Conservation (phyloP, 53 echinoderm and acorn worm species). For the Antedon mediterranea region DNA sequence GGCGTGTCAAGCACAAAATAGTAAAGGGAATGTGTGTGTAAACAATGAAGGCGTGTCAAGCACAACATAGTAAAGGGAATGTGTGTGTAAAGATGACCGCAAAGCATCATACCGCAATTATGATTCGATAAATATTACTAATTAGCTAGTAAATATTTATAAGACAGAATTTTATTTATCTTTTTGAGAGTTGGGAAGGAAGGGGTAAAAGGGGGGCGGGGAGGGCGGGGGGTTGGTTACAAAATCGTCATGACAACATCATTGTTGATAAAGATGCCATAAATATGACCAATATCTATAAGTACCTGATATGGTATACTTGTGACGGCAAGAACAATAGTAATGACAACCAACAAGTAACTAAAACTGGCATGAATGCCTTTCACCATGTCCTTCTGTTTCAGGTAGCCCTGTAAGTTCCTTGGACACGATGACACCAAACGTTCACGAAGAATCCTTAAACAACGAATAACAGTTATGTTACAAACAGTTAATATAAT, state of each 20-base stretch:
- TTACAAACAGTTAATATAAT: constrained; percentile 54
- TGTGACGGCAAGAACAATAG: constrained; percentile 47
- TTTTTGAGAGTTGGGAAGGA: too few relatives aligned
- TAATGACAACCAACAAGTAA: constrained; percentile 73
- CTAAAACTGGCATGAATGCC: constrained; percentile 89
- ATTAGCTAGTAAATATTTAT: too few relatives aligned
- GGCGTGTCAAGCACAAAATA: too few relatives aligned
- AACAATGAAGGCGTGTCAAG: too few relatives aligned
- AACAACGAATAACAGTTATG: constrained; percentile 55
- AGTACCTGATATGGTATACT: constrained; percentile 84
- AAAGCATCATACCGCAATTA: too few relatives aligned
- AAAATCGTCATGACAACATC: neutral
- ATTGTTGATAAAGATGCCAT: neutral
- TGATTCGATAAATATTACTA: neutral
- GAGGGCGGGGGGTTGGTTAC: too few relatives aligned
- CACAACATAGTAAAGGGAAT: too few relatives aligned
- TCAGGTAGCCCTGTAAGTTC: constrained; percentile 69
- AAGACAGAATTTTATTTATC: too few relatives aligned
- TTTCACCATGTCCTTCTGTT: constrained; percentile 73
- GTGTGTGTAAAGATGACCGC: too few relatives aligned
- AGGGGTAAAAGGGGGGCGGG: too few relatives aligned
- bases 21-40: too few relatives aligned
- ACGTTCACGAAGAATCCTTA: constrained; percentile 40
- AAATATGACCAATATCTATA: neutral
- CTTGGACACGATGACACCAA: constrained; percentile 60